These are phyloP conservation scores for Brachionus rubens DNA, from an alignment of 1,140 invertebrate species.

Conservation along the genomic window DNA sequence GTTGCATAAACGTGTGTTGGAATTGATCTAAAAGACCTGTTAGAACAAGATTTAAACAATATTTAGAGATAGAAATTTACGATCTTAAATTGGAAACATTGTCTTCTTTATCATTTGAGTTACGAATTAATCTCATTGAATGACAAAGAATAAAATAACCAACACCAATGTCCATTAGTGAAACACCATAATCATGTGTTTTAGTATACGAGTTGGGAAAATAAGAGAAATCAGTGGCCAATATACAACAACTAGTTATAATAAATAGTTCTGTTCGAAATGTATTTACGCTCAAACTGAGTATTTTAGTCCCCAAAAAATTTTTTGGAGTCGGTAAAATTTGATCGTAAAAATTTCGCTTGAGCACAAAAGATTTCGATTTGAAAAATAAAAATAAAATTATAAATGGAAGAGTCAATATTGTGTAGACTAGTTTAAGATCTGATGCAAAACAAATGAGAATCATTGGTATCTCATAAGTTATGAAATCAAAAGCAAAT, in stretches of 20 bases:
- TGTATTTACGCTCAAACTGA: slow-evolving; percentile 6
- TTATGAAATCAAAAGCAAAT: not conserved
- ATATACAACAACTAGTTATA: slow-evolving; percentile 17
- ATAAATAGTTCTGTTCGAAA: slow-evolving; percentile 31
- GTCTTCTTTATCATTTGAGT: not conserved
- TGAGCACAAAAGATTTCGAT: not conserved
- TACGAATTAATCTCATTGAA: slow-evolving; percentile 63
- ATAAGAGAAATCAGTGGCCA: slow-evolving; percentile 16
- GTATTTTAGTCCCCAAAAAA: not conserved
- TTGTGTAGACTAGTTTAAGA: not conserved
- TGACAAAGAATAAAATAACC: slow-evolving; percentile 82
- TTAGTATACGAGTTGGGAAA: slow-evolving; percentile 65
- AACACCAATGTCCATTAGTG: slow-evolving; percentile 90
- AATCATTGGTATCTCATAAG: not conserved
- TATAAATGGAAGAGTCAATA: not conserved
- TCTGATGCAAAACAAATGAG: not conserved
- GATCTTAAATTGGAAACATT: not conserved
- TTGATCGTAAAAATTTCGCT: not conserved
- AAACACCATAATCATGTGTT: slow-evolving; percentile 78
- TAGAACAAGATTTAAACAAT: too few relatives aligned
- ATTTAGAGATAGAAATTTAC: too few relatives aligned
- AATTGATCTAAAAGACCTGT: not conserved
- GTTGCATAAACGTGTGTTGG: slow-evolving; percentile 12
- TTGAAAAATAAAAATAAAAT: not conserved
- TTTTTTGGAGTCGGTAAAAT: not conserved